These are phyloP conservation scores for Lagopus leucura DNA, from an alignment of 2,113 vertebrate genomes.

Conservation along the genomic window DNA sequence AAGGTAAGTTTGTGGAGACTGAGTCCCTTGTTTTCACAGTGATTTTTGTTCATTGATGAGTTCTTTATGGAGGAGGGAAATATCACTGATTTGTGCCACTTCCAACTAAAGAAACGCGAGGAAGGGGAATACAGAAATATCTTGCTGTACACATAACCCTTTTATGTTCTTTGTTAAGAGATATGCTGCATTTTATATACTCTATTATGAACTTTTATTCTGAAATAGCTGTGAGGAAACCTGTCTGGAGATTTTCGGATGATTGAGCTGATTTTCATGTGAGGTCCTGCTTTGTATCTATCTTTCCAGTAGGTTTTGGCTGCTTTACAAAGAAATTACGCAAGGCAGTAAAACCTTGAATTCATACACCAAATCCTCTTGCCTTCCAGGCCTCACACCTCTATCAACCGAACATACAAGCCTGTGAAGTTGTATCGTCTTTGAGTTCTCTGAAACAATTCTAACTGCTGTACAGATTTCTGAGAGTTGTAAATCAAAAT, in stretches of 20 bases:
- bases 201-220: background rate
- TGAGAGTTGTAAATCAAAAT: slow-evolving; percentile 61
- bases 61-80: background rate
- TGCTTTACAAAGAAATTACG: background rate
- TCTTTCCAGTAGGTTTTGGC: slow-evolving; percentile 1
- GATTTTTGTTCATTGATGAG: background rate
- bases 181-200: slow-evolving; percentile 67
- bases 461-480: slow-evolving; percentile 58
- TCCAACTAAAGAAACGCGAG: background rate
- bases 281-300: slow-evolving; percentile 1
- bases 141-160: background rate
- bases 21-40: background rate
- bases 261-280: background rate
- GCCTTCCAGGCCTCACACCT: background rate
- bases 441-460: slow-evolving; percentile 25
- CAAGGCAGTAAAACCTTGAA: slow-evolving; percentile 11
- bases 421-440: background rate
- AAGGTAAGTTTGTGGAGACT: background rate
- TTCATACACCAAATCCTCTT: slow-evolving; percentile 1
- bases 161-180: slow-evolving; percentile 17
- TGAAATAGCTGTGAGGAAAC: slow-evolving; percentile 20
- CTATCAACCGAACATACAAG: background rate
- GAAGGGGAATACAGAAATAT: background rate
- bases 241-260: slow-evolving; percentile 24
- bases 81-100: slow-evolving; percentile 15